Evolutionary conservation across 1,140 invertebrate genomes (phyloP).

Genomic region (Bombus cullumanus): DNA sequence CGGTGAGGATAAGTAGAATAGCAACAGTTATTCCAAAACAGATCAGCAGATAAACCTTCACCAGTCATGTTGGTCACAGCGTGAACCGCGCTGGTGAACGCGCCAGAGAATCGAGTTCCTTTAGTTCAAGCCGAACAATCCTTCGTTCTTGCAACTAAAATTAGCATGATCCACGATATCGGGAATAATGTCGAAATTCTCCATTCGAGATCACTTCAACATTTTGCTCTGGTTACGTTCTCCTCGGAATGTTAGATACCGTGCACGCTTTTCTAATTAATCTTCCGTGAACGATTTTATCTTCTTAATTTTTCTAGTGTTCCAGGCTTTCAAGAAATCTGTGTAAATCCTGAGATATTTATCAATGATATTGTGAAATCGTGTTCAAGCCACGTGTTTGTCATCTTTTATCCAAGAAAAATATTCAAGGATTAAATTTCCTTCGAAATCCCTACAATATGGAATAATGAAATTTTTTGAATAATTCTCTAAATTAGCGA

Average conservation of each 20-base stretch:
- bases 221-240: neutral
- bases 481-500: too few species aligned
- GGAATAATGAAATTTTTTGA: too few species aligned
- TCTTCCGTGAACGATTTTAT: too few species aligned
- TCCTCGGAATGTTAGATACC: neutral
- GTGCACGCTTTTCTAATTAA: neutral
- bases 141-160: neutral
- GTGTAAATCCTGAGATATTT: too few species aligned
- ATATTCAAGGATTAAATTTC: too few species aligned
- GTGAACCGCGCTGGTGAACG: neutral
- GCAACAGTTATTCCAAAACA: constrained; percentile 36
- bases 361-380: too few species aligned
- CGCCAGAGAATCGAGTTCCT: neutral
- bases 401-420: too few species aligned
- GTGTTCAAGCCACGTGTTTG: too few species aligned
- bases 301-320: too few species aligned
- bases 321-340: too few species aligned
- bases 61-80: constrained; percentile 20
- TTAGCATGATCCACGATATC: neutral
- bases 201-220: neutral
- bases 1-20: constrained; percentile 46
- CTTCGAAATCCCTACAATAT: too few species aligned
- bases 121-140: neutral
- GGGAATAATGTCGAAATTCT: neutral
- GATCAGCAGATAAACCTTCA: constrained; percentile 36